Base-by-base conservation (phyloP, 1,140 invertebrate genomes). In the Branchinecta lynchi region DNA sequence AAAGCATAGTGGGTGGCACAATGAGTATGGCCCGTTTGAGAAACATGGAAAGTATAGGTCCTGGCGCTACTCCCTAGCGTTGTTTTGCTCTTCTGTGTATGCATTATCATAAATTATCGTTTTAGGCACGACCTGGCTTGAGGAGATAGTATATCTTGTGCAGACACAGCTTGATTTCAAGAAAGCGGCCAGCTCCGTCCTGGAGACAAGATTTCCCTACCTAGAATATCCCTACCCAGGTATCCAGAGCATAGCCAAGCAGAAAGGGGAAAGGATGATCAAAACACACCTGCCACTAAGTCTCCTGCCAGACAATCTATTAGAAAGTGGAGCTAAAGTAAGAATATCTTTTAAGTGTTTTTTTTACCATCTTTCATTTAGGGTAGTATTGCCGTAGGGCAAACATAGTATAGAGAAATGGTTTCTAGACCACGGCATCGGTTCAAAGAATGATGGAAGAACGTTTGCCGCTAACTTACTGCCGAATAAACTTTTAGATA, bases 131-230 rank as follows among this genome's bases (percentile, higher is more conserved):
- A 83, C 82, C 17, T 83, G 81, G 81, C 72, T 81, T 2, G 80
- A 82, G 72, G 82, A 83, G 75, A 79, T 83, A 43, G 77, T 82
- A 8, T 82, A 80, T 70, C 69, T 82, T 65, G 77, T 83, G 7
- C 71, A 74, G 32, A 77, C 74, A 43, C 75, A 79, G 68, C 69
- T 78, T 32, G 76, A 82, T 71, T 77, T 78, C 51, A 70, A 78
- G 43, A 74, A 73, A 70, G 80, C 79, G 21, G 69, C 67, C 15
- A 71, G 74, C 21, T 70, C 73, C 44, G 74, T 76, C 45, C 73
- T 83, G 43, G 81, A 82, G 71, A 77, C 79, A 6, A 74, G 82
- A 71, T 82, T 82, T 74, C 81, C 82, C 3, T 83, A 78, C 72
- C 72, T 84, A 44, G 83, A 84, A 72, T 82, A 78, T 73, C 75